Evolutionary conservation across 2,113 vertebrate genomes (phyloP).

Genomic region (Sylvilagus bachmani): DNA sequence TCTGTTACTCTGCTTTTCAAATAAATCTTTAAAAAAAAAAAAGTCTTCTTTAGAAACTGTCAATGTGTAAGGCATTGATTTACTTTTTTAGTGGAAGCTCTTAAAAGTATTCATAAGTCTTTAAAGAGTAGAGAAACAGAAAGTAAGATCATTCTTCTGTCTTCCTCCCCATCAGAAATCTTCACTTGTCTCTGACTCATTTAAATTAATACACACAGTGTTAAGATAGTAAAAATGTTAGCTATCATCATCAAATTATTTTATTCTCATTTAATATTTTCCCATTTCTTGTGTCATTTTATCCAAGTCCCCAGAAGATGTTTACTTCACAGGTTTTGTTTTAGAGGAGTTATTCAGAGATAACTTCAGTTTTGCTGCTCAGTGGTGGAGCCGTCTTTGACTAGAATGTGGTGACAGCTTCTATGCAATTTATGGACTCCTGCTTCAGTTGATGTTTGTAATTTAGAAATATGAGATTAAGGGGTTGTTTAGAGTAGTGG

Average conservation of each 20-base stretch:
- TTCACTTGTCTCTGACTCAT: not conserved
- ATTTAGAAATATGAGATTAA: not conserved
- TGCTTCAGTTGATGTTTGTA: not conserved
- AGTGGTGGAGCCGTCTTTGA: not conserved
- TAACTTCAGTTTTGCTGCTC: not conserved
- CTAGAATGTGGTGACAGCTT: not conserved
- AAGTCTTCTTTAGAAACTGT: no score
- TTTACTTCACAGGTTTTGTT: not conserved
- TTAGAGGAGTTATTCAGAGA: not conserved
- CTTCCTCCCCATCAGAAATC: not conserved
- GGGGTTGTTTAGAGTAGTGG: not conserved
- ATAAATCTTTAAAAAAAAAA: no score
- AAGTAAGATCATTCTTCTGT: not conserved
- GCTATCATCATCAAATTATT: not conserved
- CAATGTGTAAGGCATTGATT: not conserved
- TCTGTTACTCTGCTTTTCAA: no score
- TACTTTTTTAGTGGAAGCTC: slow-evolving; percentile 17
- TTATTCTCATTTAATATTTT: not conserved
- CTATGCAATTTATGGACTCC: not conserved
- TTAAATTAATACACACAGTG: not conserved
- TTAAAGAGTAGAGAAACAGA: not conserved
- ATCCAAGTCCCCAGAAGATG: not conserved
- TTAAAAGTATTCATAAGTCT: not conserved
- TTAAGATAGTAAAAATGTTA: not conserved
- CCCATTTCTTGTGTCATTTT: slow-evolving; percentile 22